Percentiles rank a stretch among this genome's conserved stretches.
phyloP scores from a whole-genome alignment of 2,113 vertebrate genomes.

The Trematomus loennbergii region DNA sequence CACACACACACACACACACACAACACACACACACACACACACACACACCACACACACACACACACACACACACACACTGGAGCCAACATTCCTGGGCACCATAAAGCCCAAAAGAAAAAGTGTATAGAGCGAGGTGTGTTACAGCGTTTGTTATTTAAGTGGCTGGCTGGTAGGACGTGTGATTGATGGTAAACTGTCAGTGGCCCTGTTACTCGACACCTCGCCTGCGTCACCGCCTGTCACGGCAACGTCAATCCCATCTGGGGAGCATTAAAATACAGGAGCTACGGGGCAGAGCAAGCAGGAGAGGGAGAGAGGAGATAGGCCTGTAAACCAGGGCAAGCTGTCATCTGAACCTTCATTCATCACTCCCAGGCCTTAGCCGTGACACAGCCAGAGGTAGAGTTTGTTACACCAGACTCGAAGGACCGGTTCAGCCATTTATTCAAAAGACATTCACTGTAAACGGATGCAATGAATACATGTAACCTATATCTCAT shows the following conservation, averaged over 20 bases:
- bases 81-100: slow-evolving; percentile 40
- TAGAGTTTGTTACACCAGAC: slow-evolving; percentile 53
- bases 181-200: slow-evolving; percentile 76
- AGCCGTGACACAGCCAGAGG: slow-evolving; percentile 51
- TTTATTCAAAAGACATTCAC: slow-evolving; percentile 34
- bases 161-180: slow-evolving; percentile 58
- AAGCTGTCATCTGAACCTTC: slow-evolving; percentile 69
- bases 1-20: not conserved
- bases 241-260: slow-evolving; percentile 74
- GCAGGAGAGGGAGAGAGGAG: slow-evolving; percentile 18
- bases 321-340: slow-evolving; percentile 60
- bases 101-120: slow-evolving; percentile 30
- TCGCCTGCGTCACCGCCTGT: slow-evolving; percentile 75
- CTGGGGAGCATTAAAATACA: slow-evolving; percentile 73
- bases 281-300: slow-evolving; percentile 40
- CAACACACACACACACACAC: not conserved
- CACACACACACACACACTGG: not conserved
- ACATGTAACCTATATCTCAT: slow-evolving; percentile 24
- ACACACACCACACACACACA: not conserved
- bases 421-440: slow-evolving; percentile 20
- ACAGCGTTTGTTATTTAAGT: slow-evolving; percentile 53
- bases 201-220: slow-evolving; percentile 75
- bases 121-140: slow-evolving; percentile 47
- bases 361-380: slow-evolving; percentile 61
- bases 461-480: slow-evolving; percentile 13